Evolutionary conservation across 2,888 invertebrate genomes (phyloP).

Genomic region (Strigamia transsilvanica): DNA sequence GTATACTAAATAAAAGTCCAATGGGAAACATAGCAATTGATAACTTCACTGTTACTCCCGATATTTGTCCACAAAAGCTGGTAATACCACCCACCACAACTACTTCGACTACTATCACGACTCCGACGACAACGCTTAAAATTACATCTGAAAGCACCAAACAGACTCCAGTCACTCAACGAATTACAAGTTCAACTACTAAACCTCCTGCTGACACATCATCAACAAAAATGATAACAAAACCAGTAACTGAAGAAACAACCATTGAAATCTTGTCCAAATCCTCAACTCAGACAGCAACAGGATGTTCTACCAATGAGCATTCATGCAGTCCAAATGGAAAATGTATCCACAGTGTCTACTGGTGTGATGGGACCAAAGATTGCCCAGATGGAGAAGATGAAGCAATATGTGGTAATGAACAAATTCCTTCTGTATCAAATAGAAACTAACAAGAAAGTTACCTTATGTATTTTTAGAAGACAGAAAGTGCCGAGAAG

Average conservation of each 20-base stretch:
- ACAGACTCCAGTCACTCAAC: neutral
- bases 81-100: neutral
- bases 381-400: conserved; percentile 16
- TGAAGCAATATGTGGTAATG: neutral
- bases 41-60: neutral
- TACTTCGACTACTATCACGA: neutral
- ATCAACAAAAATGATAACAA: neutral
- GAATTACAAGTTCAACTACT: neutral
- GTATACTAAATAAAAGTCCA: neutral
- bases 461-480: neutral
- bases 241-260: neutral
- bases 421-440: neutral
- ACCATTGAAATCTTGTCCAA: neutral
- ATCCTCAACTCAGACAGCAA: neutral
- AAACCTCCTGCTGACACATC: neutral
- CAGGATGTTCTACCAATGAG: neutral
- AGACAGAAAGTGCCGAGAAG: neutral
- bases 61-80: neutral
- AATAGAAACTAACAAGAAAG: neutral
- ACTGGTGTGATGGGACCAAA: conserved; percentile 4
- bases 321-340: neutral
- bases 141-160: neutral
- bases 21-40: neutral
- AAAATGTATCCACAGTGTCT: neutral
- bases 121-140: neutral